These are phyloP conservation scores for Eupithecia centaureata DNA, from an alignment of 2,888 invertebrate genomes.

Conservation along the genomic window DNA sequence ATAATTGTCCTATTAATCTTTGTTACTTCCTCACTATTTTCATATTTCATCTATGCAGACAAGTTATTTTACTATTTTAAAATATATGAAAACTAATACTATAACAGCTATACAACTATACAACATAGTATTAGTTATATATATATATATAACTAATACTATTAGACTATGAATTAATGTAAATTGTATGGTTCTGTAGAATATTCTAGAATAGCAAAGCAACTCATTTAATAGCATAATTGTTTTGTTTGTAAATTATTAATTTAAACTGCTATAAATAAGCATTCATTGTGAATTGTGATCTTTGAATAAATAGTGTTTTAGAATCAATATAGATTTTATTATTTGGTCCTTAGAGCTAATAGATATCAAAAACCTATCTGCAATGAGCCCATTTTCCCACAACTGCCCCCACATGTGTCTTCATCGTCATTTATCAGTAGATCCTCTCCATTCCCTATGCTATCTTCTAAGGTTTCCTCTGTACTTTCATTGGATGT, in stretches of 20 bases:
- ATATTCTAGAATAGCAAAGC: slow-evolving; percentile 11
- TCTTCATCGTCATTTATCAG: slow-evolving; percentile 59
- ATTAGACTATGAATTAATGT: not conserved
- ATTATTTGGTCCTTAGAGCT: slow-evolving; percentile 8
- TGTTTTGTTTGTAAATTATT: slow-evolving; percentile 28
- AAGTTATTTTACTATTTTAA: not conserved
- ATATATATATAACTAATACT: not conserved
- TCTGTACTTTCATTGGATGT: slow-evolving; percentile 26
- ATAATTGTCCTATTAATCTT: not conserved
- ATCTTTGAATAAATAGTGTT: slow-evolving; percentile 27
- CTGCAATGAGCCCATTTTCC: slow-evolving; percentile 62
- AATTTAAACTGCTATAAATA: slow-evolving; percentile 20
- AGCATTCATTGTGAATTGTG: slow-evolving; percentile 29
- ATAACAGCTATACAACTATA: no score
- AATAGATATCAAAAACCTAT: slow-evolving; percentile 59
- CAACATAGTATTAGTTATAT: no score
- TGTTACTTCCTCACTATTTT: not conserved
- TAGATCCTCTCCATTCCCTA: slow-evolving; percentile 47
- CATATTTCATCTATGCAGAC: not conserved
- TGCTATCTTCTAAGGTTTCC: slow-evolving; percentile 32
- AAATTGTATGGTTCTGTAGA: slow-evolving; percentile 4
- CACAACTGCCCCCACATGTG: slow-evolving; percentile 67
- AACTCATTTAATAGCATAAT: slow-evolving; percentile 8
- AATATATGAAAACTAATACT: no score
- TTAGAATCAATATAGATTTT: not conserved